Evolutionary conservation across 2,888 invertebrate species (phyloP), one percentile per base, ranked within the genome.

Genomic region (Pachydiplax longipennis): DNA sequence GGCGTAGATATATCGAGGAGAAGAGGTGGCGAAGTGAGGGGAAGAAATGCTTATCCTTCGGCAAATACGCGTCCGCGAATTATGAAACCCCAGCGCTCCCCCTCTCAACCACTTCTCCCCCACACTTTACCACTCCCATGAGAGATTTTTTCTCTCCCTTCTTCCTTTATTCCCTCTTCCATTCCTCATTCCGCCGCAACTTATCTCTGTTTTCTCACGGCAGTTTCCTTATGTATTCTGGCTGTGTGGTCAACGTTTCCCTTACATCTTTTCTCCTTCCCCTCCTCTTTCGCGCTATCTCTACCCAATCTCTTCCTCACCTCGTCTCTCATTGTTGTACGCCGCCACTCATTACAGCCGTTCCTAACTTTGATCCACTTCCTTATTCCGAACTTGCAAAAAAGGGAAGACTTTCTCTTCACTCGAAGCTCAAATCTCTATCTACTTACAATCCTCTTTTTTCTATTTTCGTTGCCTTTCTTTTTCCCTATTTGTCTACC

Each of bases 41-140:
- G 48, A 25, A 61, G 48, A 61, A 37, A 87, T 61, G 35, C 83
- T 35, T 12, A 10, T 61, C 87, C 61, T 10, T n/a, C 37, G 87
- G 87, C 87, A 61, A 87, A 61, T 87, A 87, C 87, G 53, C 37
- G 35, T 37, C 87, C 61, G 18, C 61, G 87, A 87, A 87, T 87
- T 61, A 87, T 87, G 61, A 87, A 61, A 40, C 58, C 31, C 82
- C 80, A 25, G n/a, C 44, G 10, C 10, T 61, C 53, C n/a, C 83
- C 53, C 25, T 12, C 25, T 15, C 80, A 31, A 22, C 31, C 53
- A 53, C 37, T 37, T 37, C 37, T 37, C 37, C 53, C 37, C 37
- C 44, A 12, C 44, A 4, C 81, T 44, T n/a, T 18, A 35, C 18
- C 12, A 37, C 61, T 6, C 61, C 87, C 6, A 2, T 2, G 31